Conservation (phyloP, 2,888 invertebrate species). For the Stratiomys singularior region DNA sequence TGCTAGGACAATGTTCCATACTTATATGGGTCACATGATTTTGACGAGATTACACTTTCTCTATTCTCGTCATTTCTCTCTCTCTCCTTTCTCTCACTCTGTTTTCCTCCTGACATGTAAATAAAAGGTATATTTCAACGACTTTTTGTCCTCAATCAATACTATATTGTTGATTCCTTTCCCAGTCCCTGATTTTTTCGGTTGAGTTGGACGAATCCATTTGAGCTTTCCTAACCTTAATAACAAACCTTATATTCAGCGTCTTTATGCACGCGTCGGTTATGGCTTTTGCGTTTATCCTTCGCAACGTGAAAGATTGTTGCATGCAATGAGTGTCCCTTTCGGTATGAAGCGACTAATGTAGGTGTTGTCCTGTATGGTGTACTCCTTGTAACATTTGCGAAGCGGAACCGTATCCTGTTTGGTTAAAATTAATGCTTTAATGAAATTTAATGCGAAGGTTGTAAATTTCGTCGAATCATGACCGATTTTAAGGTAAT, state of each 20-base stretch:
- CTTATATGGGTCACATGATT: constrained; percentile 15
- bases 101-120: neutral
- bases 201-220: neutral
- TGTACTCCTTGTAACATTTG: constrained; percentile 12
- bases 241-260: neutral
- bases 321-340: neutral
- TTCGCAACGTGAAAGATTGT: neutral
- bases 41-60: neutral
- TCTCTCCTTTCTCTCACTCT: neutral
- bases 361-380: neutral
- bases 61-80: too few relatives aligned
- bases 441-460: constrained; percentile 24
- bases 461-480: neutral
- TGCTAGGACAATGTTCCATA: constrained; percentile 3
- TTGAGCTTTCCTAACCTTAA: neutral
- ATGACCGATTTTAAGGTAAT: neutral
- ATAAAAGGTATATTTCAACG: constrained; percentile 26
- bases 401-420: constrained; percentile 5
- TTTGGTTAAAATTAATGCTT: neutral
- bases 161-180: neutral
- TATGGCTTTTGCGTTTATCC: neutral
- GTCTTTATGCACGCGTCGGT: neutral
- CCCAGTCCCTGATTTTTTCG: neutral
- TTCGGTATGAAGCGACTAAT: neutral
- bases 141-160: constrained; percentile 6